Percentiles rank a stretch among this genome's conserved stretches.
Evolutionary conservation across 2,888 invertebrate genomes (phyloP).

Genomic region (Hymenopus coronatus): DNA sequence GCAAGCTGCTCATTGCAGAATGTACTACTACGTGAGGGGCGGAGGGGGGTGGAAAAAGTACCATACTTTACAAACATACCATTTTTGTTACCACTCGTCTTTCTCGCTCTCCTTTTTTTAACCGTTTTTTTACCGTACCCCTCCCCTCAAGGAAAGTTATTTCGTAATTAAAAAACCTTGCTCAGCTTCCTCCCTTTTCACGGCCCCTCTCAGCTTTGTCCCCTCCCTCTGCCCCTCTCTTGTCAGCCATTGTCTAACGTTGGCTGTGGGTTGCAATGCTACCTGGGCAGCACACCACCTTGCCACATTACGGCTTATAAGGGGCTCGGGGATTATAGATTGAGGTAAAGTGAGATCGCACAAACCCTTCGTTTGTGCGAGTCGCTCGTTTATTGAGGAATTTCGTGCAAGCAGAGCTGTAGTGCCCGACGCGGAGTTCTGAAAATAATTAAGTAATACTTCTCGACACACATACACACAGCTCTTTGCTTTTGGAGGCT

Average conservation of each 20-base stretch:
- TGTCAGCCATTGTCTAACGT: constrained; percentile 9
- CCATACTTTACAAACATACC: not conserved
- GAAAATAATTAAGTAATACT: not conserved
- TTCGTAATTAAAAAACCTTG: constrained; percentile 3
- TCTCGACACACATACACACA: not conserved
- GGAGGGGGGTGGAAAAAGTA: not conserved
- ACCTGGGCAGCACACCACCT: not conserved
- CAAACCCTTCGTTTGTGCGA: not conserved
- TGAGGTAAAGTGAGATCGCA: not conserved
- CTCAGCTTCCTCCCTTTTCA: not conserved
- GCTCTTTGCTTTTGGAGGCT: not conserved
- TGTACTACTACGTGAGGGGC: not conserved
- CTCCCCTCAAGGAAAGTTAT: constrained; percentile 13
- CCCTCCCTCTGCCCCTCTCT: not conserved
- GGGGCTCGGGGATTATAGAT: not conserved
- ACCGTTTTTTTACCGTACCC: not conserved
- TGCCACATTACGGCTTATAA: not conserved
- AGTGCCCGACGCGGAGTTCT: not conserved
- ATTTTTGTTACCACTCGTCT: not conserved
- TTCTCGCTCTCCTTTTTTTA: not conserved
- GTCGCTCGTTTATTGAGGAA: not conserved
- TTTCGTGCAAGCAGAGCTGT: not conserved
- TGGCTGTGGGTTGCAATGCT: not conserved
- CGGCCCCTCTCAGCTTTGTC: not conserved
- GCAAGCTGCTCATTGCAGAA: not conserved